Evolutionary conservation across 2,113 vertebrate species (phyloP).

Genomic region (Cynoglossus semilaevis): DNA sequence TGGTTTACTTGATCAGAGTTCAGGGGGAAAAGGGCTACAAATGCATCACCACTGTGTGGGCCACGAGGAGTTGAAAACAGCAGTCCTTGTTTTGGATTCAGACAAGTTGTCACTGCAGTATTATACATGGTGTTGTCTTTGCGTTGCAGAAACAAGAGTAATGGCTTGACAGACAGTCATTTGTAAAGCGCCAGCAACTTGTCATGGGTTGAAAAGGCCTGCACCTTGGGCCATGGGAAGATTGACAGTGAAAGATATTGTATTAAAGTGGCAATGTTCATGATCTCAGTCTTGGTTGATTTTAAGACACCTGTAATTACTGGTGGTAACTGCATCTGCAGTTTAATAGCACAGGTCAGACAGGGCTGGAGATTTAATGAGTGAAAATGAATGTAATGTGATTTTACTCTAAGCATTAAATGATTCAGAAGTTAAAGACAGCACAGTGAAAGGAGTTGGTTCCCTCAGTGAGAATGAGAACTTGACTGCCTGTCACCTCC

Average conservation of each 20-base stretch:
- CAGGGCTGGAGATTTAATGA: too few species aligned
- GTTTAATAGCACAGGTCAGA: not conserved
- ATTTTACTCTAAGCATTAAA: too few species aligned
- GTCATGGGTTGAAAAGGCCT: conserved; percentile 53
- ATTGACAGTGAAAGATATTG: conserved; percentile 51
- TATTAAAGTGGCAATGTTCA: conserved; percentile 11
- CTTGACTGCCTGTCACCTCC: not conserved
- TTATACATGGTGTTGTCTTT: conserved; percentile 57
- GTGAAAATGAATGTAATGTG: too few species aligned
- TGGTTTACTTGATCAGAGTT: conserved; percentile 70
- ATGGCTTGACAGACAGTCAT: conserved; percentile 64
- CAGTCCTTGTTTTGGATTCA: conserved; percentile 49
- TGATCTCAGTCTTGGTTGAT: not conserved
- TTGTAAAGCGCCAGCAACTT: conserved; percentile 58
- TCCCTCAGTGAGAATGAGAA: not conserved
- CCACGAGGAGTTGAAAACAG: conserved; percentile 36
- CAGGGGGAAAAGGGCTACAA: conserved; percentile 35
- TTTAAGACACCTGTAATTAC: not conserved
- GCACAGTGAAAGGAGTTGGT: not conserved
- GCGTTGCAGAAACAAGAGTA: conserved; percentile 46
- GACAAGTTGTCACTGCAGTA: conserved; percentile 36
- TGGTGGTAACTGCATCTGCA: too few species aligned
- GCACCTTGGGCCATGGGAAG: conserved; percentile 37
- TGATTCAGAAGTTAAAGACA: not conserved
- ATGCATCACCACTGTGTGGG: conserved; percentile 47